Evolutionary conservation across 2,113 vertebrate species (phyloP), one percentile per base, ranked within the genome.

Genomic region (Strigops habroptila): DNA sequence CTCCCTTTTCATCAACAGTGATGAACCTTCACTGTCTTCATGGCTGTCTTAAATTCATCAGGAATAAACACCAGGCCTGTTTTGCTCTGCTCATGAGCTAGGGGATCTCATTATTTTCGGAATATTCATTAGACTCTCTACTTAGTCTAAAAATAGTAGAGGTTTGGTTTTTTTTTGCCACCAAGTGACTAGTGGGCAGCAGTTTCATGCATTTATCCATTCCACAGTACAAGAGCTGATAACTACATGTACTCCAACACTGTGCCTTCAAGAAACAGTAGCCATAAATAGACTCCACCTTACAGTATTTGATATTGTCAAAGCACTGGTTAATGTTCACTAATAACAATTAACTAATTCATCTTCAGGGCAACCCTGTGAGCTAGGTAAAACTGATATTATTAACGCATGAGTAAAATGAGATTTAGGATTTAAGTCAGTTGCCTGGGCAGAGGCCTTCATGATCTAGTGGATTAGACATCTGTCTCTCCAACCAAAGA

Each of bases 391-490:
- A 91, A 93, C 70, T 14, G 70, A 95, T 87, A 95, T 55, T 95
- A 95, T 95, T 96, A 97, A 94, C 60, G 13, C 70, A 92, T 39
- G 73, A 95, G 63, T 91, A 95, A 96, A 96, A 97, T 90, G 80
- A 81, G 96, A 96, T 95, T 95, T 92, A 95, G 65, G 86, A 94
- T 82, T 95, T 95, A 95, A 96, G 87, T 90, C 91, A 95, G 91
- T 93, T 96, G 94, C 89, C 88, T 90, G 83, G 87, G 57, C 79
- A 95, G 83, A 89, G 94, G 77, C 53, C 86, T 95, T 86, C 80
- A 86, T 85, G 49, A 79, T 91, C 90, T 92, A 94, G 86, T 93
- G 86, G 95, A 96, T 96, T 94, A 97, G 94, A 96, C 95, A 96
- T 96, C 95, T 95, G 93, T 77, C 91, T 75, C 78, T 86, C 71